phyloP scores from a whole-genome alignment of 2,113 vertebrate genomes.

The Oreocharis arfaki region DNA sequence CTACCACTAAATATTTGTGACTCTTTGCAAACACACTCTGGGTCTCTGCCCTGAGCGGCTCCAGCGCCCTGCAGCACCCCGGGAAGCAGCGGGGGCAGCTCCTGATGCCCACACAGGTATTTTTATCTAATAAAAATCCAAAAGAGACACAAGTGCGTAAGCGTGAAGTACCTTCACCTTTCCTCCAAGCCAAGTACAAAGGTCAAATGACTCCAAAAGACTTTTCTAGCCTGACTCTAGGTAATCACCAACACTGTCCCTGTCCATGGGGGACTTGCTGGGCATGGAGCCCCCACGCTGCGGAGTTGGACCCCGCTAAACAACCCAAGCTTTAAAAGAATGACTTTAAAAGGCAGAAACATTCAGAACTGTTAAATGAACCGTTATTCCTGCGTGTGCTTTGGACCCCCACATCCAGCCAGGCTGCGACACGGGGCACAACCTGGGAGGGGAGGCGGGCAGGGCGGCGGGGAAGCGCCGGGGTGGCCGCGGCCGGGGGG shows the following conservation, averaged over 20 bases:
- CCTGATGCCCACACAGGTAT: neutral
- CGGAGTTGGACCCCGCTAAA: rapidly evolving
- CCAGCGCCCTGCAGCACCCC: neutral
- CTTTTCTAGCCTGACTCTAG: neutral
- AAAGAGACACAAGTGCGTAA: neutral
- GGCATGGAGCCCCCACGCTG: rapidly evolving
- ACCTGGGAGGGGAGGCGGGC: neutral
- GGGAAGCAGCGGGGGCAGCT: neutral
- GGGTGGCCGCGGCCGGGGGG: neutral
- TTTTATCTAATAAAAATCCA: conserved; percentile 24
- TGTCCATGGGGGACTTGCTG: rapidly evolving
- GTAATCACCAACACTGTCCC: neutral
- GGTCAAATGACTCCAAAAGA: conserved; percentile 42
- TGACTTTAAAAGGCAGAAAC: neutral
- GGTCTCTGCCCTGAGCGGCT: neutral
- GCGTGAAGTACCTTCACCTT: conserved; percentile 53
- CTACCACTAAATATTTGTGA: neutral
- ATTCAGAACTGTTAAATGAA: neutral
- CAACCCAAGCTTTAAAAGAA: neutral
- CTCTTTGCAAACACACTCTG: neutral
- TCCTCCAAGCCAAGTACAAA: conserved; percentile 40
- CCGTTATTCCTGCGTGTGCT: conserved; percentile 32
- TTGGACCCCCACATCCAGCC: neutral
- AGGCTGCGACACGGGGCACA: neutral
- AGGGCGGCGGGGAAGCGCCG: neutral